phyloP scores from a whole-genome alignment of 2,113 vertebrate genomes.

The Callipepla squamata region DNA sequence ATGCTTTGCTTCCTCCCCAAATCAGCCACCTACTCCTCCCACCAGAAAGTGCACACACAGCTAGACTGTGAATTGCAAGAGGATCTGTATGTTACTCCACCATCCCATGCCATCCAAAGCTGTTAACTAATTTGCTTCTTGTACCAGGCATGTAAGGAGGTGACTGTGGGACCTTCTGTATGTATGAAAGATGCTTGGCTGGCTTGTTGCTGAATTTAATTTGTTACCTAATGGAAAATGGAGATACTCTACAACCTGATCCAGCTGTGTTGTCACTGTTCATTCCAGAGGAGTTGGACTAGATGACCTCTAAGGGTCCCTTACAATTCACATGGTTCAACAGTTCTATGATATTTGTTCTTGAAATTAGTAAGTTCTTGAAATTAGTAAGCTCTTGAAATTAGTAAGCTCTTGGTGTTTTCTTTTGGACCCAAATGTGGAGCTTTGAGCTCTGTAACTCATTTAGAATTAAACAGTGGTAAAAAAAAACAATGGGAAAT shows the following conservation, averaged over 20 bases:
- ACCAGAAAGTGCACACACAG: constrained; percentile 35
- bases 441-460: background rate
- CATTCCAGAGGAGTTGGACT: too few relatives aligned
- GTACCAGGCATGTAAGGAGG: background rate
- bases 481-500: background rate
- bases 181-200: background rate
- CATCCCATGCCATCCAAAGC: constrained; percentile 1
- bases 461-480: background rate
- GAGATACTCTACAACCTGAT: background rate
- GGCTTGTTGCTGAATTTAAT: background rate
- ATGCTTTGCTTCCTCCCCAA: constrained; percentile 46
- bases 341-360: background rate
- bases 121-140: constrained; percentile 27
- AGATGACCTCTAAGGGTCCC: too few relatives aligned
- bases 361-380: background rate
- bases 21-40: constrained; percentile 64
- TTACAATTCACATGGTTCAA: too few relatives aligned
- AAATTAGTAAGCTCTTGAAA: background rate
- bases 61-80: constrained; percentile 23
- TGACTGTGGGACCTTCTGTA: background rate
- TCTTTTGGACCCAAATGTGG: background rate
- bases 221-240: background rate
- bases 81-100: constrained; percentile 25
- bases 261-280: too few relatives aligned
- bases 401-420: background rate